Conservation (phyloP, 2,888 invertebrate genomes). For the Octonoba sinensis region DNA sequence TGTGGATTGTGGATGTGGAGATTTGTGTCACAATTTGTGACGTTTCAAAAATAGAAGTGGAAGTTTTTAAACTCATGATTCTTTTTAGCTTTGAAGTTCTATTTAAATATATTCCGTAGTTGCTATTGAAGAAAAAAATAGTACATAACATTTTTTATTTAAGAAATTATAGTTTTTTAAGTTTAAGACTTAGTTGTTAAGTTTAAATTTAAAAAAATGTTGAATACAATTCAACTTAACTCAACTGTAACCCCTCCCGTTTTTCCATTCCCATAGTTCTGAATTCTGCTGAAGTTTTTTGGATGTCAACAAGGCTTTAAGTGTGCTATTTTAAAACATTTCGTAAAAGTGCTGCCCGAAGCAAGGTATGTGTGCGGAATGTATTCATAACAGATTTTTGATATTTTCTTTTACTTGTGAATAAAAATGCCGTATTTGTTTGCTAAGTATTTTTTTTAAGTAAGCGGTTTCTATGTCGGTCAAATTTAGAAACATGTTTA, state of each 20-base stretch:
- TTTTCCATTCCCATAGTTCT: constrained; percentile 35
- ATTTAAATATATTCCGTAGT: background rate
- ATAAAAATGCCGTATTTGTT: background rate
- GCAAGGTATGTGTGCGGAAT: constrained; percentile 31
- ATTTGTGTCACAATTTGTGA: background rate
- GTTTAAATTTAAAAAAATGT: background rate
- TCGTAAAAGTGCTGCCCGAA: background rate
- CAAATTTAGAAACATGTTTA: constrained; percentile 55
- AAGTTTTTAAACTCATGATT: background rate
- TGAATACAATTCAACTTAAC: constrained; percentile 33
- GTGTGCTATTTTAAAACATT: constrained; percentile 41
- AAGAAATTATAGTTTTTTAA: too few relatives aligned
- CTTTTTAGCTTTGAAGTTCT: background rate
- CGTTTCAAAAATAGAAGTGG: constrained; percentile 4
- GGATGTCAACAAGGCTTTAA: constrained; percentile 2
- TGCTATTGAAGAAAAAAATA: background rate
- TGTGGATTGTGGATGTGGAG: constrained; percentile 2
- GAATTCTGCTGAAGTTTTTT: constrained; percentile 40
- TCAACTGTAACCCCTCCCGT: constrained; percentile 35
- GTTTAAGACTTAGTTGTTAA: too few relatives aligned
- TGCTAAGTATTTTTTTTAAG: background rate
- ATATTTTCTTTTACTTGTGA: too few relatives aligned
- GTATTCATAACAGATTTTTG: background rate
- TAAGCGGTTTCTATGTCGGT: constrained; percentile 29
- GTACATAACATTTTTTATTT: too few relatives aligned